Base-by-base conservation (phyloP, 2,888 invertebrate species). In the Nomada lathburiana region DNA sequence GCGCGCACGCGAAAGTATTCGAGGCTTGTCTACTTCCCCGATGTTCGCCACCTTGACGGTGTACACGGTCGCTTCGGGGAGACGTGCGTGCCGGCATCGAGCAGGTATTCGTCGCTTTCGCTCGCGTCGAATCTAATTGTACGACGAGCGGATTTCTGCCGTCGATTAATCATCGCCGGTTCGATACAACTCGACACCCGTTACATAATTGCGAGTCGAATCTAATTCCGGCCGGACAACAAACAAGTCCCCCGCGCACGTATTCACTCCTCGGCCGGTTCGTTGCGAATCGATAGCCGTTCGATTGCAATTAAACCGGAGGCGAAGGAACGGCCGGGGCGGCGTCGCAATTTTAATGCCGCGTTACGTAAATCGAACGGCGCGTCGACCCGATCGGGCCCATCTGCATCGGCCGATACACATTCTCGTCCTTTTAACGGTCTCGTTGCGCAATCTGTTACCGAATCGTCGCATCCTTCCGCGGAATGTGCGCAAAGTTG, bases 171-270 rank as follows among this genome's bases (percentile, higher is more conserved):
- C 77, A 69, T 69, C 29, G 44, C 57, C 77, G 26, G 50, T 1
- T 36, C 16, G 26, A 78, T 78, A 65, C 64, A 26, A 63, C 53
- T 65, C 69, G 57, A 65, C 70, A 10, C 64, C 52, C 59, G 65
- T 78, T 70, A 71, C 64, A 26, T 60, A 80, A 79, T 80, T 67
- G 52, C 52, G 67, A 79, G 72, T 73, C 63, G 59, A 80, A 79
- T 79, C 80, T 79, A 80, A 80, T 80, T 68, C 68, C 67, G 57
- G 26, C 20, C n/a, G n/a, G 44, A 44, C 68, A 62, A 20, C 20
- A 62, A 47, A 55, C 47, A 36, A 59, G 20, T n/a, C 26, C 69
- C 13, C 53, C 13, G 9, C 9, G 9, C 10, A 18, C 5, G 36
- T 29, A 44, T 63, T 42, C 60, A 13, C 50, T 2, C 13, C 0